Evolutionary conservation across 1,140 invertebrate genomes (phyloP), one percentile per base, ranked within the genome.

Genomic region (Heliconius congener): DNA sequence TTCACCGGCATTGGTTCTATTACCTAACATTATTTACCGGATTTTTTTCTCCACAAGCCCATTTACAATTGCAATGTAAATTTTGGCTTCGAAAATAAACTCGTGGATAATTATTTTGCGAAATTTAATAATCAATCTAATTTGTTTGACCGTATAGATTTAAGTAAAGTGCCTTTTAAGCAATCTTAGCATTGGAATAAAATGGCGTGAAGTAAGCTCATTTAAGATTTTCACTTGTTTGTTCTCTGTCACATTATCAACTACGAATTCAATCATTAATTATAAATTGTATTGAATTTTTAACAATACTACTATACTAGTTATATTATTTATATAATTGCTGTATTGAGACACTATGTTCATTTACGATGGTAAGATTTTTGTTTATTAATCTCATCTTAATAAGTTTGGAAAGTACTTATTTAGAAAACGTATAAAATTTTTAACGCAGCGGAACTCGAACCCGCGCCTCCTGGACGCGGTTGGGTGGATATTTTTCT

Each of bases 1-100:
- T 92, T 92, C 90, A 90, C 91, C 87, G 91, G 87, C 92, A 94
- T 94, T 94, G 92, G 88, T 74, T 85, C 85, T 83, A 82, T 94
- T 94, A 91, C 91, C 87, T 92, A 92, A 94, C 83, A 78, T 82
- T 81, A 88, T 86, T 90, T 89, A 88, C 79, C 82, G 81, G 87
- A 87, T 89, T 85, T 85, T 93, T 92, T 92, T 88, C 85, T 86
- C 86, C 85, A 85, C 72, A 80, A 78, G 46, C 30, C 71, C 81
- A 75, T 80, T 82, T 79, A 81, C 73, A 76, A 86, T 86, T 91
- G 89, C 88, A 85, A 85, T 88, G 82, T 76, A 85, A 87, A 86
- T 85, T 87, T 87, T 86, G 83, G 82, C 82, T 78, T 81, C 87
- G 82, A 90, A 86, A 85, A 85, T 85, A 72, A 75, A 87, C 78